Conservation (phyloP, 2,113 vertebrate genomes). For the Taxidea taxus region DNA sequence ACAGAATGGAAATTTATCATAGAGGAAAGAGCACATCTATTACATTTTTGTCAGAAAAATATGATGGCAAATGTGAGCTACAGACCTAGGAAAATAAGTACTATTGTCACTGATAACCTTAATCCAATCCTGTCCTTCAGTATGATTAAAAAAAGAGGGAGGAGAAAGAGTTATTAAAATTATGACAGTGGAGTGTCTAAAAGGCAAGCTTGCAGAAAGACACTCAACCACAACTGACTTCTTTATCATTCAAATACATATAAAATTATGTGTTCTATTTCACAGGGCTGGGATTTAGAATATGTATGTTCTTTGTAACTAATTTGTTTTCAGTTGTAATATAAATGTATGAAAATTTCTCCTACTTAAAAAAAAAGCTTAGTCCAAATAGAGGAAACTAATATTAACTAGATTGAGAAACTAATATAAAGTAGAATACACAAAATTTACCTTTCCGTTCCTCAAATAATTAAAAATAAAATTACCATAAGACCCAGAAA, state of each 20-base stretch:
- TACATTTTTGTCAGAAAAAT: background rate
- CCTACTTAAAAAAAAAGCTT: background rate
- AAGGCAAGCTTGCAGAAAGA: background rate
- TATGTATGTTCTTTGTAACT: background rate
- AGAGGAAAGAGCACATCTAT: background rate
- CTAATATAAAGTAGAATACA: background rate
- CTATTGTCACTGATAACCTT: background rate
- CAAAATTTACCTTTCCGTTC: conserved; percentile 73
- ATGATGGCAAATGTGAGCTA: background rate
- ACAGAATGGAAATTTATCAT: background rate
- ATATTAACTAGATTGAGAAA: background rate
- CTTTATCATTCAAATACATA: background rate
- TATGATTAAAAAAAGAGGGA: background rate
- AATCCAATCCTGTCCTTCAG: background rate
- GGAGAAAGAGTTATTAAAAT: background rate
- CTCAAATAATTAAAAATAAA: background rate
- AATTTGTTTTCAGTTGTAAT: conserved; percentile 8
- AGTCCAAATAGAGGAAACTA: background rate
- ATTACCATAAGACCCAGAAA: background rate
- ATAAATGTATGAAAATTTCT: background rate
- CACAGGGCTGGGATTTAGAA: background rate
- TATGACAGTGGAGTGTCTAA: background rate
- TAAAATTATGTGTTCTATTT: background rate
- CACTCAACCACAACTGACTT: background rate
- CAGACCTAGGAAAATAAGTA: background rate